These are phyloP conservation scores for Philopedon plagiatum DNA, from an alignment of 2,888 invertebrate species.

Conservation along the genomic window DNA sequence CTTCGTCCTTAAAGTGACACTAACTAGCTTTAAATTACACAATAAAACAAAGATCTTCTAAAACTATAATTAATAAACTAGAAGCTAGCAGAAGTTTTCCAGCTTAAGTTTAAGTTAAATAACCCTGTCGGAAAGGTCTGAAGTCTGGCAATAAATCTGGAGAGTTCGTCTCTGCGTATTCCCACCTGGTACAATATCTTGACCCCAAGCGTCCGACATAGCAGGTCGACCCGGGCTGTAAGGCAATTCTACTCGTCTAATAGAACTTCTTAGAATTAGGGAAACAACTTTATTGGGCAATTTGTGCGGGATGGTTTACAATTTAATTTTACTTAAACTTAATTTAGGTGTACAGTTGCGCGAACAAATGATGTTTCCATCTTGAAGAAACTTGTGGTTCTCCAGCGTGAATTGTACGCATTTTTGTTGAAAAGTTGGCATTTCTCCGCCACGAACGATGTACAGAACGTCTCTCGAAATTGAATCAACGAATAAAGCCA, in stretches of 20 bases:
- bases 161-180: conserved; percentile 42
- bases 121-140: conserved; percentile 37
- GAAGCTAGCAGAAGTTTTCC: conserved; percentile 30
- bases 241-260: conserved; percentile 46
- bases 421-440: not conserved
- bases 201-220: conserved; percentile 47
- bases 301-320: conserved; percentile 48
- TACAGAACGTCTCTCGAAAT: too few relatives aligned
- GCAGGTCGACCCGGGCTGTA: conserved; percentile 35
- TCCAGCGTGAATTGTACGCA: not conserved
- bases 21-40: not conserved
- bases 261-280: conserved; percentile 50
- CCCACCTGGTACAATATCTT: conserved; percentile 51
- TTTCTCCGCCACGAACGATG: too few relatives aligned
- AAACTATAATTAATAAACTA: conserved; percentile 27
- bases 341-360: conserved; percentile 46
- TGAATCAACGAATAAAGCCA: too few relatives aligned
- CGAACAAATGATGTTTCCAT: conserved; percentile 35
- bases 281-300: conserved; percentile 49
- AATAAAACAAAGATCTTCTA: conserved; percentile 14
- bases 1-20: not conserved
- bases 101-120: conserved; percentile 44
- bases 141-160: conserved; percentile 41
- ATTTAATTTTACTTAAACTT: conserved; percentile 50
- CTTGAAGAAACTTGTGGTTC: conserved; percentile 19